These are phyloP conservation scores for Seriola quinqueradiata DNA, from an alignment of 2,113 vertebrate species.

Conservation along the genomic window DNA sequence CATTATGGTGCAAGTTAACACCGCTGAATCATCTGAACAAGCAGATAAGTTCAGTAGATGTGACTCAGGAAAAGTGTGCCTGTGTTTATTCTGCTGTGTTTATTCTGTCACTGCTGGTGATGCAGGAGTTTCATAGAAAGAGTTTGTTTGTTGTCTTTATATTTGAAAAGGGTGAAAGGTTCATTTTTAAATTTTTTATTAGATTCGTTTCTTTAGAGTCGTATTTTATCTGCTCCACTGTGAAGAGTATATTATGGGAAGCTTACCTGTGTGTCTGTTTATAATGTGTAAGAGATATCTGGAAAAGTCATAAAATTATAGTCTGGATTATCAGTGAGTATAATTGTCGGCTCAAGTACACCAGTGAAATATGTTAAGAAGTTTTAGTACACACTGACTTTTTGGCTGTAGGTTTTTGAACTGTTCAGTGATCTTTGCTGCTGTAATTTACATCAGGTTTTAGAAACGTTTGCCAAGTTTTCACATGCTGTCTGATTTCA, in stretches of 20 bases:
- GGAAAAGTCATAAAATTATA: neutral
- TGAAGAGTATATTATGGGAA: neutral
- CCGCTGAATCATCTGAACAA: neutral
- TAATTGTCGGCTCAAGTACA: neutral
- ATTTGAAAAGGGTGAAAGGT: neutral
- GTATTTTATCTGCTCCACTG: neutral
- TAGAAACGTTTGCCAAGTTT: neutral
- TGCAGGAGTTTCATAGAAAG: neutral
- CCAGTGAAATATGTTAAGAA: neutral
- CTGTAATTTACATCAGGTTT: neutral
- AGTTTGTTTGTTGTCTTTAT: neutral
- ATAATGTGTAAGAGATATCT: neutral
- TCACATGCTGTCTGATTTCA: neutral
- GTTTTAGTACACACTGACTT: neutral
- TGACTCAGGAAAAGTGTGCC: neutral
- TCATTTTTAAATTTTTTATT: neutral
- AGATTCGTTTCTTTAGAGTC: neutral
- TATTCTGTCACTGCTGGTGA: constrained; percentile 3
- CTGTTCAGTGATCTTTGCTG: neutral
- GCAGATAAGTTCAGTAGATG: neutral
- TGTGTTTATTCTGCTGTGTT: neutral
- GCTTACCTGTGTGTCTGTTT: neutral
- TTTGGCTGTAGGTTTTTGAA: neutral
- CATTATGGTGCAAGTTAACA: neutral
- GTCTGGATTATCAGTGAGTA: constrained; percentile 11